Conservation (phyloP, 2,113 vertebrate genomes). For the Platysteira castanea region DNA sequence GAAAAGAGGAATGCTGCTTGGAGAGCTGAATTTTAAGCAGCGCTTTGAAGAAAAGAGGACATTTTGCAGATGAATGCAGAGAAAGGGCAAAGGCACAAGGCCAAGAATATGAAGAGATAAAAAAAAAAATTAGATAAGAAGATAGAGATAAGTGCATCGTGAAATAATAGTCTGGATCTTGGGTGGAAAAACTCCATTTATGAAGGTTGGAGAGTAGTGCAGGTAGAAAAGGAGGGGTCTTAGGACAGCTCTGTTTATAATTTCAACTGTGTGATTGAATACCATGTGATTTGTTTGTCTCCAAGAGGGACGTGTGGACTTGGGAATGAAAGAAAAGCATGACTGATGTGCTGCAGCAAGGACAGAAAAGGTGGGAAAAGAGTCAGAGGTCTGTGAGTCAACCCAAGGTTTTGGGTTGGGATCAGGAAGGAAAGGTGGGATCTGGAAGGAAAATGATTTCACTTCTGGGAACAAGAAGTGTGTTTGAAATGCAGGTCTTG, state of each 20-base stretch:
- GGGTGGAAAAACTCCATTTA: neutral
- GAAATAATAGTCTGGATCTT: neutral
- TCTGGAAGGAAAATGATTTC: neutral
- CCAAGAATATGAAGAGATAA: neutral
- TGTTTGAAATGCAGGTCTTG: neutral
- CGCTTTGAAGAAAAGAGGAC: neutral
- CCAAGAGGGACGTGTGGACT: neutral
- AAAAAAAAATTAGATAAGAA: neutral
- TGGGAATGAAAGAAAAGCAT: neutral
- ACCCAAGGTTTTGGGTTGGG: fast-evolving
- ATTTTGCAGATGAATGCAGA: neutral
- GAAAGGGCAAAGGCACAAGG: neutral
- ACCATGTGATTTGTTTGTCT: neutral
- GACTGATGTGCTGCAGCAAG: neutral
- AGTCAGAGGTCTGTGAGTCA: neutral
- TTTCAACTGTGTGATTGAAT: neutral
- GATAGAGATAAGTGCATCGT: neutral
- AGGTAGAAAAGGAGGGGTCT: neutral
- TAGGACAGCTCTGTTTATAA: neutral
- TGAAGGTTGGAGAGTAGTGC: neutral
- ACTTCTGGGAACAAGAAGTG: neutral
- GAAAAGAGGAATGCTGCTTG: neutral
- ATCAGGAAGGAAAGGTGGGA: neutral
- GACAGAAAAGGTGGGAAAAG: neutral
- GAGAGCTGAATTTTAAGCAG: neutral